Evolutionary conservation across 2,797 vertebrate species (phyloP).

Genomic region (Tangara arthus): DNA sequence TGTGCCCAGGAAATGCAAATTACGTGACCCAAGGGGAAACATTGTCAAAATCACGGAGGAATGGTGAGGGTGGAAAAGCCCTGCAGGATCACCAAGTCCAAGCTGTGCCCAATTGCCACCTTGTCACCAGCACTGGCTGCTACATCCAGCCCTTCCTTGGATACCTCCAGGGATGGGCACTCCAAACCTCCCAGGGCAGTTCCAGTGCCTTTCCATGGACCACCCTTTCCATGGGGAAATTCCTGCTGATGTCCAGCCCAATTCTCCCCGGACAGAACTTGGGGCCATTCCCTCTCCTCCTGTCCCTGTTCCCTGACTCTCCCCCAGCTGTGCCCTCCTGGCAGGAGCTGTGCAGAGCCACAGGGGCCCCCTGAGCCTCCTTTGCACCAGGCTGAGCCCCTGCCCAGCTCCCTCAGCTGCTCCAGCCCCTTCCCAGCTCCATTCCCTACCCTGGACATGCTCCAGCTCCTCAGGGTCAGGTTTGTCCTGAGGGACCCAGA

Average conservation of each 20-base stretch:
- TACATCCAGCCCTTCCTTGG: neutral
- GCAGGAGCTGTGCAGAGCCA: no score
- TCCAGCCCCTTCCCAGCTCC: no score
- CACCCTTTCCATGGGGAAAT: neutral
- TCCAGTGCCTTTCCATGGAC: fast-evolving
- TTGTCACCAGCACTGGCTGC: neutral
- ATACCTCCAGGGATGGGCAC: neutral
- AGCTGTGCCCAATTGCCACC: fast-evolving
- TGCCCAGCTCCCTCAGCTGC: neutral
- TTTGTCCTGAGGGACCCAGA: neutral
- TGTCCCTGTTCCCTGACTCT: no score
- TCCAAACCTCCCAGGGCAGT: neutral
- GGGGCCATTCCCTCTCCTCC: fast-evolving
- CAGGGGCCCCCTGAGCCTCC: no score
- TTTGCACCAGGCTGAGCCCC: no score
- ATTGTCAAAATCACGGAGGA: fast-evolving
- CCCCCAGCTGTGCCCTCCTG: no score
- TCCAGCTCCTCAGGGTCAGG: neutral
- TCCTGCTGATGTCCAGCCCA: fast-evolving
- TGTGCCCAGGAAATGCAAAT: neutral
- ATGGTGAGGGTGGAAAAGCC: neutral
- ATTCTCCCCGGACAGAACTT: fast-evolving
- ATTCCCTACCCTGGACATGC: fast-evolving
- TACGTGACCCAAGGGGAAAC: neutral
- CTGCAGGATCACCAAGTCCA: neutral